Evolutionary conservation across 2,113 vertebrate genomes (phyloP).

Genomic region (Colossoma macropomum): DNA sequence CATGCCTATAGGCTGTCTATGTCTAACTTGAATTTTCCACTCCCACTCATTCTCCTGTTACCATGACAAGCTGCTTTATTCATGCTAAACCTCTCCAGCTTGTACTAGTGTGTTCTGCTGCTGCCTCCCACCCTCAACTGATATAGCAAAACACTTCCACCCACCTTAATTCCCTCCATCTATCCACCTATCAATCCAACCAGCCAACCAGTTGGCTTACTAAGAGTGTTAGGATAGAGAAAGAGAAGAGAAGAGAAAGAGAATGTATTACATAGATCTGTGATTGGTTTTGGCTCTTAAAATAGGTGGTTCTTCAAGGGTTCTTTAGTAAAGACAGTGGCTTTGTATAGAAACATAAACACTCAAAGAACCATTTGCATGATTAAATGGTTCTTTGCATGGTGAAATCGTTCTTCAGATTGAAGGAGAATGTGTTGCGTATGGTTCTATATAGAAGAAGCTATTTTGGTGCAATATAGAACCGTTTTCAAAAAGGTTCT

Average conservation of each 20-base stretch:
- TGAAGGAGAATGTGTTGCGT: too few species aligned
- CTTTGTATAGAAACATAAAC: too few species aligned
- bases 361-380: too few species aligned
- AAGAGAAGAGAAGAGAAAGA: background rate
- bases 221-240: conserved; percentile 30
- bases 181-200: background rate
- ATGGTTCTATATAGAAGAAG: too few species aligned
- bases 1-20: conserved; percentile 17
- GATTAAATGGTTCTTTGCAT: too few species aligned
- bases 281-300: conserved; percentile 33
- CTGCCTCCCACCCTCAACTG: background rate
- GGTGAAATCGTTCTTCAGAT: too few species aligned
- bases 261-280: background rate
- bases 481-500: too few species aligned
- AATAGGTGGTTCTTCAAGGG: too few species aligned
- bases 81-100: conserved; percentile 12
- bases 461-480: too few species aligned
- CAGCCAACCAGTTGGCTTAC: background rate
- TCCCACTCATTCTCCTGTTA: conserved; percentile 28
- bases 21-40: conserved; percentile 34
- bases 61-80: conserved; percentile 31
- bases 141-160: conserved; percentile 24
- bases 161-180: conserved; percentile 7
- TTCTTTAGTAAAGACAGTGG: too few species aligned
- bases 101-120: background rate